These are phyloP conservation scores for Rousettus leschenaultii DNA, from an alignment of 2,113 vertebrate species.

Conservation along the genomic window DNA sequence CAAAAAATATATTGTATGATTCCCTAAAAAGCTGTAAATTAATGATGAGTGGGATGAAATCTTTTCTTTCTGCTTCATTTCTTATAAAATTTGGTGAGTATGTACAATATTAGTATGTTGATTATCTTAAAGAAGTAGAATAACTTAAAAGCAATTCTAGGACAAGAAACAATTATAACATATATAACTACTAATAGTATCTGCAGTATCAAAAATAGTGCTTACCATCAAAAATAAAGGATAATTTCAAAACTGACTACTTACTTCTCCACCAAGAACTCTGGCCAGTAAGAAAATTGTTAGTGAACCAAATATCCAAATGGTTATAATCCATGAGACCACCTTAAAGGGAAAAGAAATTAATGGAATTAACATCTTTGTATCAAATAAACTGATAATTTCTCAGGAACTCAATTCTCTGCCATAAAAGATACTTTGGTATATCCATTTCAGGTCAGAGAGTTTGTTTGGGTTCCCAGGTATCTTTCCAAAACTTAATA, in stretches of 20 bases:
- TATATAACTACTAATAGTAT: neutral
- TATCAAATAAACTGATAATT: neutral
- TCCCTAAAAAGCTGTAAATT: neutral
- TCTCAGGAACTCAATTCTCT: slow-evolving; percentile 40
- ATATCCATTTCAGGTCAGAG: neutral
- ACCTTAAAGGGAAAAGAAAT: slow-evolving; percentile 85
- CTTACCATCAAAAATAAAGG: neutral
- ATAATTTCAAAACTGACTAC: slow-evolving; percentile 65
- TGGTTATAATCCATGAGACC: slow-evolving; percentile 99
- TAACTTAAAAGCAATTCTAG: slow-evolving; percentile 24
- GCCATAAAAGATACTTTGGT: neutral
- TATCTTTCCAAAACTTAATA: slow-evolving; percentile 6
- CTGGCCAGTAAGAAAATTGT: slow-evolving; percentile 97
- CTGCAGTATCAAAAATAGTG: neutral
- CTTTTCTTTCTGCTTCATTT: neutral
- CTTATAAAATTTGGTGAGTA: neutral
- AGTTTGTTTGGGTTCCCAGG: neutral
- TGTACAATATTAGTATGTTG: neutral
- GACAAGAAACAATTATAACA: neutral
- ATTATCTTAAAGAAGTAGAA: neutral
- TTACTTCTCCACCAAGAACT: slow-evolving; percentile 98
- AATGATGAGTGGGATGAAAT: neutral
- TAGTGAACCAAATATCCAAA: slow-evolving; percentile 99
- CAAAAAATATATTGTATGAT: neutral
- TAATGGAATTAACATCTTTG: slow-evolving; percentile 18